phyloP scores from a whole-genome alignment of 2,113 vertebrate genomes.

The Zeus faber region DNA sequence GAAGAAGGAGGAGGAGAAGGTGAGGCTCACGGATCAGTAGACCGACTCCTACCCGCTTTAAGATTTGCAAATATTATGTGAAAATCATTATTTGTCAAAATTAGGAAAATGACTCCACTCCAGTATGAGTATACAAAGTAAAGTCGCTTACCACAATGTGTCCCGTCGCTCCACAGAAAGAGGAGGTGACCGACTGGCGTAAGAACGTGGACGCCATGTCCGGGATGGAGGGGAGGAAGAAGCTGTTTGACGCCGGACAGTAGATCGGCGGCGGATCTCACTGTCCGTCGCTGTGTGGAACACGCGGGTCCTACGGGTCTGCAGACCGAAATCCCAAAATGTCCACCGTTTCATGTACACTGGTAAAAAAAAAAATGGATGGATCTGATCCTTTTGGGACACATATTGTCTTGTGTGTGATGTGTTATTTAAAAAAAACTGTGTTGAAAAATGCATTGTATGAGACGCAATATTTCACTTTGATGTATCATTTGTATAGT shows the following conservation, averaged over 20 bases:
- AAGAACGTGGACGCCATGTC: constrained; percentile 80
- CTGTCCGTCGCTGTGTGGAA: too few species aligned
- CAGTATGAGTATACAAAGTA: too few species aligned
- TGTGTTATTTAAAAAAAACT: background rate
- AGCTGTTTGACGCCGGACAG: constrained; percentile 70
- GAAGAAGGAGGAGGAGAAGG: constrained; percentile 80
- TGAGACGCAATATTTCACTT: background rate
- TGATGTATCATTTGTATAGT: too few species aligned
- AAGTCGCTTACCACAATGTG: background rate
- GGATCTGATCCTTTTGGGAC: constrained; percentile 2
- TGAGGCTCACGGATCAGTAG: too few species aligned
- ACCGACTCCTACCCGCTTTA: too few species aligned
- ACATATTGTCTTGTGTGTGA: background rate
- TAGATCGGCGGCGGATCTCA: too few species aligned
- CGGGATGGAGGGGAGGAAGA: constrained; percentile 80
- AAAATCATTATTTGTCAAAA: too few species aligned
- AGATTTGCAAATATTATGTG: too few species aligned
- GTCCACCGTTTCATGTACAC: background rate
- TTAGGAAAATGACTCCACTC: too few species aligned
- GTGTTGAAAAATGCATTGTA: background rate
- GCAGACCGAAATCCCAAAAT: background rate
- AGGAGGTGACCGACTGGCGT: constrained; percentile 79
- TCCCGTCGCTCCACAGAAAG: constrained; percentile 45
- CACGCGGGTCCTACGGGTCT: too few species aligned
- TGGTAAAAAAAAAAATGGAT: too few species aligned